Conservation (phyloP, 2,888 invertebrate genomes). For the Acrocyrtus sp. region DNA sequence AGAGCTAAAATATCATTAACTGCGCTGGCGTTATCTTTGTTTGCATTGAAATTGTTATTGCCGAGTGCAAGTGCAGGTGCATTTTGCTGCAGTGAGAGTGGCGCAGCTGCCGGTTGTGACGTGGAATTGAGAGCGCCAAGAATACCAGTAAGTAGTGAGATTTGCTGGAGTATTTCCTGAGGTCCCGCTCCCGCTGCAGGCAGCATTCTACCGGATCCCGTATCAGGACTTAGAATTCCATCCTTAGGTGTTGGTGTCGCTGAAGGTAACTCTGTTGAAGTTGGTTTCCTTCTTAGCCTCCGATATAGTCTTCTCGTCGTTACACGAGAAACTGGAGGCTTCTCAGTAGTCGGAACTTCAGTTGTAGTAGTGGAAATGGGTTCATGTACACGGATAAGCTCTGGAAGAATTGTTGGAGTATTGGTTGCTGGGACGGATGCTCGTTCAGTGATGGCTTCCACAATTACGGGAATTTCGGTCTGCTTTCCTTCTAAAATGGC, state of each 20-base stretch:
- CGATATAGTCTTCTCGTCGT: conserved; percentile 36
- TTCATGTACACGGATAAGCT: conserved; percentile 27
- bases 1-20: conserved; percentile 39
- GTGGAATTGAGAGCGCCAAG: conserved; percentile 42
- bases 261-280: conserved; percentile 2
- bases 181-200: conserved; percentile 38
- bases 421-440: conserved; percentile 21
- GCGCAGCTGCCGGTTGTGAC: conserved; percentile 9
- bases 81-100: background rate
- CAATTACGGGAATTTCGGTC: background rate
- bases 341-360: conserved; percentile 24
- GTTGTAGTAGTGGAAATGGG: conserved; percentile 14
- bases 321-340: conserved; percentile 8
- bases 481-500: conserved; percentile 23
- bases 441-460: background rate
- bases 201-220: conserved; percentile 26
- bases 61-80: background rate
- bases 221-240: background rate
- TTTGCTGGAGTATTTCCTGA: conserved; percentile 54
- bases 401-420: conserved; percentile 30
- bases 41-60: background rate
- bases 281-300: conserved; percentile 27
- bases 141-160: conserved; percentile 55
- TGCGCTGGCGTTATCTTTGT: conserved; percentile 21
- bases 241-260: conserved; percentile 15